Conservation (phyloP, 2,113 vertebrate species). For the Lucifuga dentata region DNA sequence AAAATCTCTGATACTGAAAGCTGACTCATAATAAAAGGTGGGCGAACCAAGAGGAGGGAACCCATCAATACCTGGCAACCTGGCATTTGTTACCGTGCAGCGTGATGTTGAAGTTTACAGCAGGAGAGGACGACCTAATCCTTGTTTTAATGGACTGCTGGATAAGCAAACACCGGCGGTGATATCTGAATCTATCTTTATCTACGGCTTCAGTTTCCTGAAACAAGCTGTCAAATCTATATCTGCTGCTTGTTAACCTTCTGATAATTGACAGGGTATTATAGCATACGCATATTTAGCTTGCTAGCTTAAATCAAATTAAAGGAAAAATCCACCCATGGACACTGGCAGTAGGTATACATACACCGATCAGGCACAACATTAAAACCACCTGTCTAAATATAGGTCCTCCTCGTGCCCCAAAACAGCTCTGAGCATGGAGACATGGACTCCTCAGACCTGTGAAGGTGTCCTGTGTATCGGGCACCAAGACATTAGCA, state of each 20-base stretch:
- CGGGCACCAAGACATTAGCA: too few species aligned
- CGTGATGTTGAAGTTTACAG: too few species aligned
- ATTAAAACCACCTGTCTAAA: too few species aligned
- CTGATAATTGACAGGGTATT: not conserved
- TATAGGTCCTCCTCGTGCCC: too few species aligned
- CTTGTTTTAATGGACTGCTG: slow-evolving; percentile 15
- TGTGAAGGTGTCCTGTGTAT: too few species aligned
- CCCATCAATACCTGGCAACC: not conserved
- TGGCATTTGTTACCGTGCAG: too few species aligned
- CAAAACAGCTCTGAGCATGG: too few species aligned
- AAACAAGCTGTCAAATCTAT: not conserved
- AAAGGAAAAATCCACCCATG: not conserved
- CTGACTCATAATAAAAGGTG: not conserved
- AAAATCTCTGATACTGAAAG: too few species aligned
- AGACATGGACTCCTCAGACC: too few species aligned
- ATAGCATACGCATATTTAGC: not conserved
- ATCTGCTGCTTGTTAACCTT: not conserved
- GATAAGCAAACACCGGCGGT: not conserved
- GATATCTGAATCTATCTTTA: not conserved
- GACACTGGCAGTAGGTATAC: not conserved
- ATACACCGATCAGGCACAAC: too few species aligned
- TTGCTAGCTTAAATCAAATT: not conserved
- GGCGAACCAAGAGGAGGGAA: not conserved
- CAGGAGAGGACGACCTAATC: not conserved
- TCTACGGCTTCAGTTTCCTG: slow-evolving; percentile 1